Evolutionary conservation across 2,888 invertebrate species (phyloP), one percentile per base, ranked within the genome.

Genomic region (Cylloceria caligata): DNA sequence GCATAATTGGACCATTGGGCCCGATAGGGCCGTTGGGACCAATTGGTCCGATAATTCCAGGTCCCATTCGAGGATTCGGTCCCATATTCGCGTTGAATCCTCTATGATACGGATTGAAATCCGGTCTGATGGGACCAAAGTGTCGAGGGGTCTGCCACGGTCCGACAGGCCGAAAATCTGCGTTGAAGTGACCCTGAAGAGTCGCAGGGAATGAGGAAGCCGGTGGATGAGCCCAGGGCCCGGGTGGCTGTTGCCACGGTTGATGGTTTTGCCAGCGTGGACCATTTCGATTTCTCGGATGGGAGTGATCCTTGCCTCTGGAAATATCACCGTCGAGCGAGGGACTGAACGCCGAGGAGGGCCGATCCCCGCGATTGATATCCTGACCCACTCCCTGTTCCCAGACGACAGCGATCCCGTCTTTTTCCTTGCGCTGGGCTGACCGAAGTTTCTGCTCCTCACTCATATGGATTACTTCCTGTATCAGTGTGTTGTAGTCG

Each of bases 381-480:
- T 87, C 88, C 64, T 89, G 78, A 5, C 88, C 88, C 1, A 88
- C 84, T 16, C 88, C 88, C 55, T 88, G 90, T 62, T 90, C 91
- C 92, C 91, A 92, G 16, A 91, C 88, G 13, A 89, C 86, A 0
- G 90, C 86, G 9, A 94, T 94, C 55, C 94, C 94, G 88, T 95
- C 95, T 24, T 95, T 95, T 80, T 96, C 96, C 45, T 95, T 95
- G 64, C 96, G 94, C 86, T 96, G 96, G 0, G 96, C 96, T 78
- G 97, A 97, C 79, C 96, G 95, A 3, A 97, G 92, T 91, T 97
- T 97, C 76, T 94, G 94, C 71, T 95, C 96, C 90, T 97, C 97
- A 86, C 96, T 96, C 85, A 97, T 95, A 86, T 96, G 95, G 82
- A 97, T 93, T 1, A 97, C 96, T 91, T 96, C 96, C 90, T 95